Evolutionary conservation across 2,888 invertebrate genomes (phyloP).

Genomic region (Ischnura elegans): DNA sequence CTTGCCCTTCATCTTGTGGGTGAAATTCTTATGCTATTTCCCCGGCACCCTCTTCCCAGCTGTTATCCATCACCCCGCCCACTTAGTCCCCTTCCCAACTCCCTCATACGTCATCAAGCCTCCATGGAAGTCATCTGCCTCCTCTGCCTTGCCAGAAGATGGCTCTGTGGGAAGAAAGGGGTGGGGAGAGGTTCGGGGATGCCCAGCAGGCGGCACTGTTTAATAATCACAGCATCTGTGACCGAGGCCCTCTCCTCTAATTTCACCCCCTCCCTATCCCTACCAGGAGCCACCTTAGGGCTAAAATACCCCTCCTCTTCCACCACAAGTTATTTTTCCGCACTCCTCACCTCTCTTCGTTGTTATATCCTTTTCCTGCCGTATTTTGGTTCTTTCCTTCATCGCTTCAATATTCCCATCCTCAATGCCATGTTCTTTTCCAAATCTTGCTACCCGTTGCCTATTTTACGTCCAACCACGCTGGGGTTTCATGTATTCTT

Average conservation of each 20-base stretch:
- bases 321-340: not conserved
- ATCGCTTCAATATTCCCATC: no score
- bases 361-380: not conserved
- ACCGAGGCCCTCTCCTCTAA: not conserved
- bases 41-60: not conserved
- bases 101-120: conserved; percentile 47
- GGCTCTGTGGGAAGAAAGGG: not conserved
- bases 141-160: no score
- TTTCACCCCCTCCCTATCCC: not conserved
- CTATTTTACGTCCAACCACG: conserved; percentile 11
- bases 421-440: no score
- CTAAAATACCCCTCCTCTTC: not conserved
- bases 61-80: not conserved
- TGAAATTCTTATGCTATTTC: not conserved
- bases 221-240: conserved; percentile 66
- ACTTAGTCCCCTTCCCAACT: not conserved
- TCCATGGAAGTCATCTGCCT: conserved; percentile 47
- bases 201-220: conserved; percentile 45
- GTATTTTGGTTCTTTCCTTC: no score
- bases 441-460: no score
- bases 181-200: not conserved
- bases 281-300: not conserved
- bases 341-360: not conserved
- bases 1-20: not conserved
- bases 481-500: conserved; percentile 26